phyloP scores from a whole-genome alignment of 2,888 invertebrate genomes.

The Maniola hyperantus region DNA sequence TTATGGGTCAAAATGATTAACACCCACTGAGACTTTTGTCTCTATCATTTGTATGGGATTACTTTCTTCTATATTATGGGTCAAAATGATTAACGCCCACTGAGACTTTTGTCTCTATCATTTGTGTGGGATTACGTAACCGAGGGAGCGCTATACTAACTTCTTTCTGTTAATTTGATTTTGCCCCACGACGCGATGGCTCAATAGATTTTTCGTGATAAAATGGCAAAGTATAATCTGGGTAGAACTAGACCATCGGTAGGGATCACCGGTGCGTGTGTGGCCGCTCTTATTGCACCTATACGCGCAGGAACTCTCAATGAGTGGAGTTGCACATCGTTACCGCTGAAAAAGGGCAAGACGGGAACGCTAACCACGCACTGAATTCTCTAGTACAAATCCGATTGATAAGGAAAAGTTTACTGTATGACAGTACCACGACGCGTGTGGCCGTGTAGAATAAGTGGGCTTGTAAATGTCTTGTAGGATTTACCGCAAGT shows the following conservation, averaged over 20 bases:
- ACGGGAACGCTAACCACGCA: constrained; percentile 12
- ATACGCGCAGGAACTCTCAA: constrained; percentile 55
- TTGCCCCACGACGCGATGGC: no score
- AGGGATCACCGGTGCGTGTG: not conserved
- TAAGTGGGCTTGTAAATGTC: constrained; percentile 9
- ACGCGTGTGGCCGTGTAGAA: constrained; percentile 9
- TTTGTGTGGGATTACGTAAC: no score
- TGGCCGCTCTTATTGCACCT: constrained; percentile 24
- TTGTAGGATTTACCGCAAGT: constrained; percentile 2
- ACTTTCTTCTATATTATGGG: no score
- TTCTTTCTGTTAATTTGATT: no score
- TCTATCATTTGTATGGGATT: no score
- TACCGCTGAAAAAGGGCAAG: constrained; percentile 20
- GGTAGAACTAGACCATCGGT: not conserved
- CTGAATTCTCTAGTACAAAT: constrained; percentile 17
- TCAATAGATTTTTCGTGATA: no score
- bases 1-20: no score
- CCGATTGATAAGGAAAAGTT: constrained; percentile 22
- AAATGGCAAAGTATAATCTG: no score
- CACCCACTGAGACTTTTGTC: no score
- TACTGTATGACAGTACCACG: constrained; percentile 15
- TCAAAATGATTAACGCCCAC: no score
- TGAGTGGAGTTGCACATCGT: constrained; percentile 38
- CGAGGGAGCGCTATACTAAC: no score
- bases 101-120: no score